A percentile compares a stretch with the other conserved stretches of the same genome.
phyloP scores from a whole-genome alignment of 2,113 vertebrate genomes.

The Rhabdomys dilectus region DNA sequence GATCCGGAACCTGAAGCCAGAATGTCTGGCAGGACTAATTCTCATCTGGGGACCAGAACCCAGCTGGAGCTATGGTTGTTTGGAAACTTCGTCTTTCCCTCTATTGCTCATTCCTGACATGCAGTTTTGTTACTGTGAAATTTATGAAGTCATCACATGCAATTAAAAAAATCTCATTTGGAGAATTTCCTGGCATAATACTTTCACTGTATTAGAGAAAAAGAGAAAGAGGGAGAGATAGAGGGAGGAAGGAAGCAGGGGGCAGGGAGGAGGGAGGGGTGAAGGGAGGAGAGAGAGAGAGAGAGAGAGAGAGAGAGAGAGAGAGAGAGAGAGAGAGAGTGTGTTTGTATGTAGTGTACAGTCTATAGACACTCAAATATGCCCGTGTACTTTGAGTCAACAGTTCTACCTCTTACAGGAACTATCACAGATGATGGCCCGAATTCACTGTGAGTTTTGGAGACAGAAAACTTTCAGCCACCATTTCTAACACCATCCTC shows the following conservation, averaged over 20 bases:
- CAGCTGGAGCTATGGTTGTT: slow-evolving; percentile 11
- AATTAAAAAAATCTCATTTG: slow-evolving; percentile 35
- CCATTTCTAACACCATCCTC: rapidly evolving
- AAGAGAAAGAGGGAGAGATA: neutral
- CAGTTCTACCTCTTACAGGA: neutral
- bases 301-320: no score
- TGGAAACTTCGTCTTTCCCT: slow-evolving; percentile 43
- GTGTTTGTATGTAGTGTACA: neutral
- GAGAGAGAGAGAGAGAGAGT: no score
- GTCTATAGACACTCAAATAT: neutral
- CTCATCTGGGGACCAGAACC: slow-evolving; percentile 28
- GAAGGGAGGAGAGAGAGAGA: neutral
- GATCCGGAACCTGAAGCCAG: neutral
- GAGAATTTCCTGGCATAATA: slow-evolving; percentile 1
- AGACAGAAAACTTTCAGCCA: neutral
- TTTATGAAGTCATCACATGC: slow-evolving; percentile 45
- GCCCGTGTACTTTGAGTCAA: neutral
- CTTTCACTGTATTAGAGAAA: neutral
- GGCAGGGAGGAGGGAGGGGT: neutral
- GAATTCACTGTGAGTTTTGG: neutral
- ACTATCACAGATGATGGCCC: neutral
- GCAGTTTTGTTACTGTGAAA: slow-evolving; percentile 50
- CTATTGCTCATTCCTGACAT: slow-evolving; percentile 13
- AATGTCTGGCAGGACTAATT: neutral
- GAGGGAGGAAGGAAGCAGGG: neutral